These are phyloP conservation scores for Siphlonurus alternatus DNA, from an alignment of 2,888 invertebrate genomes.

Conservation along the genomic window DNA sequence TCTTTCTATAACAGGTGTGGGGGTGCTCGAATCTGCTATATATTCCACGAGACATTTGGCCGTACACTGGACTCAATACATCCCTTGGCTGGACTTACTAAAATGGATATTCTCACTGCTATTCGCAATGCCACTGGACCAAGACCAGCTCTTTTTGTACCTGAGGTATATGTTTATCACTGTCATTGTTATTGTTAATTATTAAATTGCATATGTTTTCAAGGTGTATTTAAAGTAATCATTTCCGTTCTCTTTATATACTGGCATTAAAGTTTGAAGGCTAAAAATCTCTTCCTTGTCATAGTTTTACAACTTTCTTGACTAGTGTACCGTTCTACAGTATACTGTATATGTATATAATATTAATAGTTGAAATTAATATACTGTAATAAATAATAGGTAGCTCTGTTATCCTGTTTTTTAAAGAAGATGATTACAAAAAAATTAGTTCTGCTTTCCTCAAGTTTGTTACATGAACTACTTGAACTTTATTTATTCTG, in stretches of 20 bases:
- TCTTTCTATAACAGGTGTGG: conserved; percentile 48
- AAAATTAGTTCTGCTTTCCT: too few relatives aligned
- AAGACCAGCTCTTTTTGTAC: conserved; percentile 76
- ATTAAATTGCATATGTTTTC: too few relatives aligned
- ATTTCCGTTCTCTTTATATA: neutral
- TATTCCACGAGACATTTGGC: conserved; percentile 98
- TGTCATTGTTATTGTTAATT: neutral
- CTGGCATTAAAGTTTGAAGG: too few relatives aligned
- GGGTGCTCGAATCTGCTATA: conserved; percentile 98
- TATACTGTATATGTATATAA: too few relatives aligned
- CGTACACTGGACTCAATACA: conserved; percentile 87
- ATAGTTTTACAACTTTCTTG: too few relatives aligned
- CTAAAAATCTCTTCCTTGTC: too few relatives aligned
- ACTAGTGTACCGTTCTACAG: too few relatives aligned
- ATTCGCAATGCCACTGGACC: conserved; percentile 97
- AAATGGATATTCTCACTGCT: conserved; percentile 94
- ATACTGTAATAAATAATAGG: too few relatives aligned
- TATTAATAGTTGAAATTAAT: too few relatives aligned
- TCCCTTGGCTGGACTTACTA: conserved; percentile 78
- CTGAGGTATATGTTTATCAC: conserved; percentile 36
- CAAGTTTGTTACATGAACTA: neutral
- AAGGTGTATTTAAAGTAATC: neutral
- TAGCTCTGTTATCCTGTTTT: too few relatives aligned
- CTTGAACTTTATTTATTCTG: neutral
- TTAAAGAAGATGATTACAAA: too few relatives aligned